Base-by-base conservation (phyloP, 2,113 vertebrate genomes). In the Acrocephalus arundinaceus region DNA sequence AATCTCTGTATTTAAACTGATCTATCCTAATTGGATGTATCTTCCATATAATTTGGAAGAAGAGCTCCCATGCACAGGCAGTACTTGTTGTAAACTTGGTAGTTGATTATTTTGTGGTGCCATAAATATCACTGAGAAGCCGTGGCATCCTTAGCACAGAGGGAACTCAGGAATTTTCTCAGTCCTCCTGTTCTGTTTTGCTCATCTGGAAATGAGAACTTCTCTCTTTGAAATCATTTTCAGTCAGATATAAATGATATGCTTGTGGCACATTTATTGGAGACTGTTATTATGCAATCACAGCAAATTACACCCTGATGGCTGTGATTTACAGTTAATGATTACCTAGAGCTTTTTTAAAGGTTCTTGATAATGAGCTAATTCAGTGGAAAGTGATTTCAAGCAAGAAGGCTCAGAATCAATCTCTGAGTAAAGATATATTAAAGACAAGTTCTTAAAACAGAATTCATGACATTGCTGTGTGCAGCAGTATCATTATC, bases 271-370 rank as follows among this genome's bases (percentile, higher is more conserved):
- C 72, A 10, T 96, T 90, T 93, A 81, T 77, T 94, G 76, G 79
- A 94, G 90, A 41, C 52, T 79, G 46, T 85, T 96, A 41, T 95
- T 89, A 76, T 48, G 72, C 87, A 90, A 13, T 90, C 72, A 66
- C 45, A 78, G 82, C 48, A 91, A 85, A 94, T 96, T 91, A 76
- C 33, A 71, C 87, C 85, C 82, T 63, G 68, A 74, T 93, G 92
- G 45, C 85, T 90, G 73, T 77, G 72, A 90, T 89, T 94, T 94
- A 76, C 77, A 93, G 46, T 77, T 96, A 94, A 80, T 94, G 72
- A 74, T 96, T 90, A 84, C 65, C 74, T 87, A 45, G 72, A 93
- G 59, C 31, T 85, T 79, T 95, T 87, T 75, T 75, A 90, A 73
- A 91, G 67, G 67, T 88, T 91, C 61, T 86, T 52, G 82, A 24